Conservation (phyloP, 2,888 invertebrate genomes). For the Bellardia pandia region DNA sequence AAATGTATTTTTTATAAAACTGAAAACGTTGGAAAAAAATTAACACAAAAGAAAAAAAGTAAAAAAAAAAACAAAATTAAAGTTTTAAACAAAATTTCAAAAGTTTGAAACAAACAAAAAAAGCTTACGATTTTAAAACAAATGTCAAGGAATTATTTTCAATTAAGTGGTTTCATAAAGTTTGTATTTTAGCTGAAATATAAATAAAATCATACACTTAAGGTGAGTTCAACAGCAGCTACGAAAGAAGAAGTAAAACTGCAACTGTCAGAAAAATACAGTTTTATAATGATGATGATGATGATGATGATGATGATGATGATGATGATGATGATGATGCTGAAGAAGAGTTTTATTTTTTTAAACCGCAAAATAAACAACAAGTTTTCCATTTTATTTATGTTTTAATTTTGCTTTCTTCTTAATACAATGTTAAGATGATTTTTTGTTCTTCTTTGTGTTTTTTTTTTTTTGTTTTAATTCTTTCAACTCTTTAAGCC, state of each 20-base stretch:
- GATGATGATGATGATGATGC: neutral
- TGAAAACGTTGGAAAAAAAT: neutral
- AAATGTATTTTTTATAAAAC: conserved; percentile 33
- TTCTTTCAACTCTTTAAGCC: conserved; percentile 22
- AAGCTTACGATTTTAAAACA: neutral
- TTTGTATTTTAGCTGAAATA: neutral
- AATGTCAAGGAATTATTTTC: neutral
- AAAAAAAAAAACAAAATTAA: neutral
- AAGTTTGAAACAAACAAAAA: neutral
- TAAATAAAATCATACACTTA: neutral
- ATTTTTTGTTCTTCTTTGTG: conserved; percentile 20
- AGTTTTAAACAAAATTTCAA: neutral
- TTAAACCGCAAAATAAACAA: conserved; percentile 35
- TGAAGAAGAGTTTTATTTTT: neutral
- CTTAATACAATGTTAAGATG: conserved; percentile 2
- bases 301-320: neutral
- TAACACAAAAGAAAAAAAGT: conserved; percentile 12
- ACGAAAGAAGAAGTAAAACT: neutral
- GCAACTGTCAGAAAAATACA: conserved; percentile 11
- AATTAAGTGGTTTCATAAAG: neutral
- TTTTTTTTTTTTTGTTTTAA: neutral
- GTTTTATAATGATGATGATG: neutral
- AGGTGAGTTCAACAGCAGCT: conserved; percentile 52
- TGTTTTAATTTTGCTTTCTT: neutral
- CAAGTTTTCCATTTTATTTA: conserved; percentile 36